phyloP scores from a whole-genome alignment of 1,140 invertebrate genomes.

The Lepidurus arcticus region DNA sequence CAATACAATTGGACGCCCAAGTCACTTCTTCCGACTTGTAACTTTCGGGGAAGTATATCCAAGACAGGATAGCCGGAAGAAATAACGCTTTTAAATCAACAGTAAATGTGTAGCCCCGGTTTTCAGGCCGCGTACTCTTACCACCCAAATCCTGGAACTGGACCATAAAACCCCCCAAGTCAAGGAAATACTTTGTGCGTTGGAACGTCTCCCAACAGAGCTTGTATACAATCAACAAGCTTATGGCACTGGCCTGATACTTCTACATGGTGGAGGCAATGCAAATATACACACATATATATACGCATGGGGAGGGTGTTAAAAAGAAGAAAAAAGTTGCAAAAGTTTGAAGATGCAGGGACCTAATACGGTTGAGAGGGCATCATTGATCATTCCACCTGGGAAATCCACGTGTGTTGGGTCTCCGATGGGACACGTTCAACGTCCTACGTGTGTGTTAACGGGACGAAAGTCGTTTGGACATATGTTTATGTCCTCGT shows the following conservation, averaged over 20 bases:
- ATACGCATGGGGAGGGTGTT: background rate
- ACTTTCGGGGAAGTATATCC: background rate
- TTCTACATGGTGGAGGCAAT: background rate
- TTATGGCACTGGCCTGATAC: background rate
- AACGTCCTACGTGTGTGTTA: constrained; percentile 18
- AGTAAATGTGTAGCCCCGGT: background rate
- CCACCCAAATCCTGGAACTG: background rate
- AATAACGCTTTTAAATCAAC: constrained; percentile 3
- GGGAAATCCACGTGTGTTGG: constrained; percentile 17
- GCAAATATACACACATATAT: background rate
- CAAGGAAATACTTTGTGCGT: background rate
- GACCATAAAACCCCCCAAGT: background rate
- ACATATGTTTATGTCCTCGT: constrained; percentile 15
- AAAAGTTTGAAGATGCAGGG: background rate
- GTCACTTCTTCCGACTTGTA: background rate
- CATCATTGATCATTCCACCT: constrained; percentile 12
- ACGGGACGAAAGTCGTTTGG: constrained; percentile 17
- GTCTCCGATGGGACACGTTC: constrained; percentile 2
- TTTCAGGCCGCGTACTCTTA: background rate
- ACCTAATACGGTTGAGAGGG: background rate
- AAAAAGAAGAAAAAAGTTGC: background rate
- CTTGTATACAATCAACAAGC: background rate
- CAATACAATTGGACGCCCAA: no score
- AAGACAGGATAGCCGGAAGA: background rate
- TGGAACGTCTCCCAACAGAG: background rate